phyloP scores from a whole-genome alignment of 2,797 vertebrate species.

The Spondyliosoma cantharus region DNA sequence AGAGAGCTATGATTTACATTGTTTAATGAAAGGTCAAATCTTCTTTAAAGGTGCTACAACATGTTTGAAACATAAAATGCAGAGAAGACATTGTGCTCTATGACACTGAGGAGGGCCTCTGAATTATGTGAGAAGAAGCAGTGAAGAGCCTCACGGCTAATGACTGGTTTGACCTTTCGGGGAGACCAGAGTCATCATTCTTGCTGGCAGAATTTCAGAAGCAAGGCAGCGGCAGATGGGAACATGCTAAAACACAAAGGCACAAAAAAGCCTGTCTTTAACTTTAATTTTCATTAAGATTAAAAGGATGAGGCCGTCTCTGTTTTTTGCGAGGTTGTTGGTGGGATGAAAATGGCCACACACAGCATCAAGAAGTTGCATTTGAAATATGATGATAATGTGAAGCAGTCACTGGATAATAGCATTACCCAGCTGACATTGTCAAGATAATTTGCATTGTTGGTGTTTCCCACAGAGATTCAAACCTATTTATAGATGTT shows the following conservation, averaged over 20 bases:
- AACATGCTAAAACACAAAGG: slow-evolving; percentile 28
- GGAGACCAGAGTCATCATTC: slow-evolving; percentile 17
- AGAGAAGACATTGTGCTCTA: slow-evolving; percentile 9
- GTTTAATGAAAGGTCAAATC: slow-evolving; percentile 8
- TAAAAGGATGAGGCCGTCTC: slow-evolving; percentile 6
- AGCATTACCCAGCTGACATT: not conserved
- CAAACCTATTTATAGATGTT: slow-evolving; percentile 22
- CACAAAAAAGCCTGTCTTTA: slow-evolving; percentile 17
- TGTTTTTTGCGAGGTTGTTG: not conserved
- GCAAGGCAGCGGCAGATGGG: slow-evolving; percentile 24
- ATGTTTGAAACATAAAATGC: slow-evolving; percentile 3
- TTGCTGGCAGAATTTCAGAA: slow-evolving; percentile 29
- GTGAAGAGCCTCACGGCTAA: slow-evolving; percentile 53
- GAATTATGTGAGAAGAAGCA: slow-evolving; percentile 51
- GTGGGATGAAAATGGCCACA: slow-evolving; percentile 6
- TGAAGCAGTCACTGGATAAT: slow-evolving; percentile 33
- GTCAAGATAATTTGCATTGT: slow-evolving; percentile 16
- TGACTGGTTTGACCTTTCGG: slow-evolving; percentile 70
- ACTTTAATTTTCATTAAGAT: slow-evolving; percentile 28
- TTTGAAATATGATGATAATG: slow-evolving; percentile 29
- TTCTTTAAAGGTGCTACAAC: slow-evolving; percentile 5
- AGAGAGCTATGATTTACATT: not conserved
- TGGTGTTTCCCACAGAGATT: slow-evolving; percentile 23
- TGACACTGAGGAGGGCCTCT: slow-evolving; percentile 23
- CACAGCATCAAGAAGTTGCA: slow-evolving; percentile 29